These are phyloP conservation scores for Aplysia californica DNA, from an alignment of 1,140 invertebrate species.

Conservation along the genomic window DNA sequence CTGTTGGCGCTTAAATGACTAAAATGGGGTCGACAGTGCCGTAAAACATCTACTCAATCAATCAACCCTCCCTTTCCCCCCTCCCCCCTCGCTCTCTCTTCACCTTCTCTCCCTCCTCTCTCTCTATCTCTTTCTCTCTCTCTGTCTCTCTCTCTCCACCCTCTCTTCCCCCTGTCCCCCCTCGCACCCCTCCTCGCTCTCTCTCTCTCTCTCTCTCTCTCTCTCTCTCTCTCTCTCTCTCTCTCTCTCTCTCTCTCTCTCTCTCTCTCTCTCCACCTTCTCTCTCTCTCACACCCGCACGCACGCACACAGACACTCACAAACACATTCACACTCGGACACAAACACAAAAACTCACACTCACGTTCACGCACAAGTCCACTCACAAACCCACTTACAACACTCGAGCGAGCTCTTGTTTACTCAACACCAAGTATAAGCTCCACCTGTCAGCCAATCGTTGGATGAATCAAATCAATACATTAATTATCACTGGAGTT, in stretches of 20 bases:
- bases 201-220: conserved; percentile 4
- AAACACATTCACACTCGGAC: background rate
- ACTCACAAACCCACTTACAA: background rate
- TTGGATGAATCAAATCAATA: too few relatives aligned
- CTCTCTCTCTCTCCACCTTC: conserved; percentile 1
- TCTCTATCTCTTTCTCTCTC: background rate
- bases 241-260: conserved; percentile 9
- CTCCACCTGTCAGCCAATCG: too few relatives aligned
- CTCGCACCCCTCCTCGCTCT: background rate
- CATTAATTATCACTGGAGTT: too few relatives aligned
- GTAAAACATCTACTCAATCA: too few relatives aligned
- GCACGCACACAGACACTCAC: conserved; percentile 11
- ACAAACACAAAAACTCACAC: background rate
- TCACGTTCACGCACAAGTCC: background rate
- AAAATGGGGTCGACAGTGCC: too few relatives aligned
- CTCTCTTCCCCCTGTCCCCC: background rate
- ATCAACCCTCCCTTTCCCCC: background rate
- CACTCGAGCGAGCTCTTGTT: background rate
- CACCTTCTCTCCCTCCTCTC: background rate
- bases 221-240: conserved; percentile 18
- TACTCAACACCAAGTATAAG: too few relatives aligned
- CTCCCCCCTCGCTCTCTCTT: background rate
- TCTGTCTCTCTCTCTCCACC: background rate
- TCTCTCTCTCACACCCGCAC: background rate
- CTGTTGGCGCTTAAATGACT: too few relatives aligned